These are phyloP conservation scores for Allolobophora icterica DNA, from an alignment of 2,888 invertebrate genomes.

Conservation along the genomic window DNA sequence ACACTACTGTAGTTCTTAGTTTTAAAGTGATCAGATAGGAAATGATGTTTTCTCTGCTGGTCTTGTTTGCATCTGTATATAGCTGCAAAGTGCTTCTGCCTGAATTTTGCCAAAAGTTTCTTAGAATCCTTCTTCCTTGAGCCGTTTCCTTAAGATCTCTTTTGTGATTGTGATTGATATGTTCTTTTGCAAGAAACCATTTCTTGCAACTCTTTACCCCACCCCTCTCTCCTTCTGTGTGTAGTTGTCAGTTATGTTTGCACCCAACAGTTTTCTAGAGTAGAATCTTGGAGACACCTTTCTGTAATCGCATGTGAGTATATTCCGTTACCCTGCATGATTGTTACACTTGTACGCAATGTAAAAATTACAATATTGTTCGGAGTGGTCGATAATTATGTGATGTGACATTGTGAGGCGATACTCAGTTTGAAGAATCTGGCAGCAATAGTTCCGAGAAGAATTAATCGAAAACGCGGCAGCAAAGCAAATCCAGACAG, in stretches of 20 bases:
- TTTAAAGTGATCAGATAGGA: background rate
- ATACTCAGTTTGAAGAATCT: background rate
- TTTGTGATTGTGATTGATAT: no score
- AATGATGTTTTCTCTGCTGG: background rate
- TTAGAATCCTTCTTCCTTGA: background rate
- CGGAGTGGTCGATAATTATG: conserved; percentile 8
- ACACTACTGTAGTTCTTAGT: background rate
- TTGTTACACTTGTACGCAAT: background rate
- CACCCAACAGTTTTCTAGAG: no score
- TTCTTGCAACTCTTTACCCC: background rate
- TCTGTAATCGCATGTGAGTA: background rate
- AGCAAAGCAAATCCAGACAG: conserved; percentile 14
- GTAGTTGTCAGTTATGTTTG: background rate
- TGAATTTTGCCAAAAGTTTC: background rate
- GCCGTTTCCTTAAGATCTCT: background rate
- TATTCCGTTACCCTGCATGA: conserved; percentile 15
- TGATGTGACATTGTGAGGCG: conserved; percentile 5
- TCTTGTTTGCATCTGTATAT: background rate
- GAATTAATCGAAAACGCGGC: background rate
- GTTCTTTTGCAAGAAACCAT: background rate
- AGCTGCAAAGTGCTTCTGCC: background rate
- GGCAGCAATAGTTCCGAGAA: background rate
- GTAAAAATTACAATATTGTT: background rate
- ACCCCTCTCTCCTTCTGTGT: background rate
- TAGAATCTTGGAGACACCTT: background rate